A percentile compares a stretch with the other conserved stretches of the same genome.
Evolutionary conservation across 2,797 vertebrate species (phyloP).

Genomic region (Gymnocypris eckloni): DNA sequence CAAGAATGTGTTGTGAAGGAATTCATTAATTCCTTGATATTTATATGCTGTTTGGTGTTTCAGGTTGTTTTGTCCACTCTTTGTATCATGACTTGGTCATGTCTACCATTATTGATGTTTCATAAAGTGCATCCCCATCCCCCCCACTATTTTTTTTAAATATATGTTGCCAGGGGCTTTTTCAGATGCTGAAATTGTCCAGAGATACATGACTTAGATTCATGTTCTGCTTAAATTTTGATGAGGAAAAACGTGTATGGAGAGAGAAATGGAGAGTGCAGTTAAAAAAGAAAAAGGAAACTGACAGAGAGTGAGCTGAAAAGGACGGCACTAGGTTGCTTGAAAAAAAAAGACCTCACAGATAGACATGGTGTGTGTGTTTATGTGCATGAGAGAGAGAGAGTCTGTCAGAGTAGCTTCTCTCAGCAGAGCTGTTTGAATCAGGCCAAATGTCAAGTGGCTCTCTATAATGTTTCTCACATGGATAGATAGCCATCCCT

Average conservation of each 20-base stretch:
- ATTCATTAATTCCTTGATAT: not conserved
- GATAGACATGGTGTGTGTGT: conserved; percentile 41
- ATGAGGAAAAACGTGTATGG: conserved; percentile 30
- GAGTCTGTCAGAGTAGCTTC: conserved; percentile 71
- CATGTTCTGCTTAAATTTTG: conserved; percentile 31
- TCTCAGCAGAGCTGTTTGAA: conserved; percentile 77
- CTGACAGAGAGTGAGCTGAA: conserved; percentile 60
- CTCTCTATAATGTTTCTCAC: conserved; percentile 70
- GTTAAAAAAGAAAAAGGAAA: conserved; percentile 46
- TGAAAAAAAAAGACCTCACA: conserved; percentile 58
- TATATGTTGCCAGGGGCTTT: conserved; percentile 10
- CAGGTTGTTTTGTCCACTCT: conserved; percentile 4
- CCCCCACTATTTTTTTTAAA: conserved; percentile 53
- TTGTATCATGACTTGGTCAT: conserved; percentile 66
- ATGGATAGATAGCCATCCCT: conserved; percentile 69
- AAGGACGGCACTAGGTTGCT: conserved; percentile 54
- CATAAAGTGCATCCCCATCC: conserved; percentile 62
- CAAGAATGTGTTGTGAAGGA: not conserved
- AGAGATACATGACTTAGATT: conserved; percentile 23
- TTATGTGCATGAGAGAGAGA: conserved; percentile 53
- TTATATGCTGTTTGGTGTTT: not conserved
- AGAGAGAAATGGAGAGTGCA: not conserved
- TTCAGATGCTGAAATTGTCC: not conserved
- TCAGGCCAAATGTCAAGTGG: conserved; percentile 82
- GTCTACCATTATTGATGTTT: conserved; percentile 69